Evolutionary conservation across 1,140 invertebrate genomes (phyloP).

Genomic region (Achroia grisella): DNA sequence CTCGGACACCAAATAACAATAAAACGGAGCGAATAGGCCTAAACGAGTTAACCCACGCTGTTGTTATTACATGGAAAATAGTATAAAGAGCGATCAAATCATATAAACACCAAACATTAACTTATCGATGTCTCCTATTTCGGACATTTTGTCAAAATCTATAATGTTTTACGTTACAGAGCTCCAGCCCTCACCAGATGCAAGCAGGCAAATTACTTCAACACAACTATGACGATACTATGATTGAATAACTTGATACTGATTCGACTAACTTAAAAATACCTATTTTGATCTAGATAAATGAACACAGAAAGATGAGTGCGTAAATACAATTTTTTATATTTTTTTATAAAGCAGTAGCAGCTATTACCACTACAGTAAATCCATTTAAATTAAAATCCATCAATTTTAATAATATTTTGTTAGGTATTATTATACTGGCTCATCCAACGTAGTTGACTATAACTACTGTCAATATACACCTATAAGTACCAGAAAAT

Average conservation of each 20-base stretch:
- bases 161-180: constrained; percentile 47
- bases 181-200: constrained; percentile 63
- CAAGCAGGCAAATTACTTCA: constrained; percentile 52
- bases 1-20: not conserved
- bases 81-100: not conserved
- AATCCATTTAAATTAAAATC: no score
- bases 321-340: no score
- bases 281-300: constrained; percentile 41
- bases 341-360: no score
- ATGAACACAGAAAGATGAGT: constrained; percentile 18
- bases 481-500: no score
- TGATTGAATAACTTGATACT: constrained; percentile 33
- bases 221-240: constrained; percentile 52
- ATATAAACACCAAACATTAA: constrained; percentile 15
- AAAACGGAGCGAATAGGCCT: not conserved
- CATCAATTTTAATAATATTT: no score
- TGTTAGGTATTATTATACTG: no score
- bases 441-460: no score
- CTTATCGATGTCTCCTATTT: constrained; percentile 22
- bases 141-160: constrained; percentile 17
- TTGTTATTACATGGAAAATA: not conserved
- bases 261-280: constrained; percentile 20
- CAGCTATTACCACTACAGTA: no score
- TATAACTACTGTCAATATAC: no score
- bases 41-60: not conserved